Evolutionary conservation across 2,888 invertebrate species (phyloP).

Genomic region (Trissonchulus sp.): DNA sequence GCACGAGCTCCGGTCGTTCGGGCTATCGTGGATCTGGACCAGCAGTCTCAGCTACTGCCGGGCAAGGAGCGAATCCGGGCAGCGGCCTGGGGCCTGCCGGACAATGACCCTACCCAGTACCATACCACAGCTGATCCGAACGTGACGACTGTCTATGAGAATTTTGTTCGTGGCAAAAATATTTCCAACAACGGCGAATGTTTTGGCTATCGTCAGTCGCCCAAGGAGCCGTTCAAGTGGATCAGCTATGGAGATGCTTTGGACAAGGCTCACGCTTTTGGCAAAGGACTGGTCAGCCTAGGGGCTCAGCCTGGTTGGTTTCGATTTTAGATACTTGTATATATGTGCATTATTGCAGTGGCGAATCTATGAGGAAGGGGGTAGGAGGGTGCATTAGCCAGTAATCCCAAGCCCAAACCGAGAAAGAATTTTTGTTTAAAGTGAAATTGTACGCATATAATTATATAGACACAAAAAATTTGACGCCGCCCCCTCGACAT

Average conservation of each 20-base stretch:
- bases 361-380: too few relatives aligned
- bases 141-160: constrained; percentile 27
- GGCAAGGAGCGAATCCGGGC: background rate
- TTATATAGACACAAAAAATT: too few relatives aligned
- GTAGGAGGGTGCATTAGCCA: too few relatives aligned
- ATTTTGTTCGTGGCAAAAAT: constrained; percentile 25
- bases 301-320: constrained; percentile 63
- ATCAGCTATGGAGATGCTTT: constrained; percentile 82
- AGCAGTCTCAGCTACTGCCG: background rate
- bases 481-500: too few relatives aligned
- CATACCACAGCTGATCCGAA: constrained; percentile 1
- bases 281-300: constrained; percentile 75
- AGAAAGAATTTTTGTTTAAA: too few relatives aligned
- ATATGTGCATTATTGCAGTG: too few relatives aligned
- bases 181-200: constrained; percentile 59
- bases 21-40: too few relatives aligned
- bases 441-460: too few relatives aligned
- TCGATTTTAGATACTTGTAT: too few relatives aligned
- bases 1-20: too few relatives aligned
- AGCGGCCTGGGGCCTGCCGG: background rate
- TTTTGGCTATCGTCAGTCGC: constrained; percentile 80
- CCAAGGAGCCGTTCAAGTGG: constrained; percentile 81
- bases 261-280: constrained; percentile 78
- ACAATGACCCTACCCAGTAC: background rate
- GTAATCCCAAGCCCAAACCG: too few relatives aligned